Evolutionary conservation across 2,888 invertebrate species (phyloP), one percentile per base, ranked within the genome.

Genomic region (Aphrophora alni): DNA sequence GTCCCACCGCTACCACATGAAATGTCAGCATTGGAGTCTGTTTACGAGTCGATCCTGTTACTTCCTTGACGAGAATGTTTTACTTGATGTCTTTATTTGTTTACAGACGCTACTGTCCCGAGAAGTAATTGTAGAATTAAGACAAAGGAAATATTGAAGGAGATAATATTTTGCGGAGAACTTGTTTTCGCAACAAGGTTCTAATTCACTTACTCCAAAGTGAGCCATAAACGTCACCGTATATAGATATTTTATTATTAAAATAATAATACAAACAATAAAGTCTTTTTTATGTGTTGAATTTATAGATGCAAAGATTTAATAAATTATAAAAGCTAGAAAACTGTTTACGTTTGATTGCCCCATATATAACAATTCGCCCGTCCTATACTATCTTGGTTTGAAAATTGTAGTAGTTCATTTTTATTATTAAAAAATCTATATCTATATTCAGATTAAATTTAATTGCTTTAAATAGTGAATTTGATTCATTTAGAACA

Each of bases 1-100:
- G 77, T 70, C 77, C 59, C 21, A 44, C 59, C 59, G 59, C 59
- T 59, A 59, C 59, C 59, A 59, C 59, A 59, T 14, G 59, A 59
- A 59, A 59, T 59, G 59, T 59, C 59, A 59, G 59, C 59, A 59
- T 59, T 59, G 21, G 21, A 14, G 59, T 59, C 21, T n/a, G 59
- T 59, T 59, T 59, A 59, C 59, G 59, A 59, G 59, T n/a, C 21
- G 59, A 59, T 14, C 21, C n/a, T 59, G 12, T 59, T 21, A 10
- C 59, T 59, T 21, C 59, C 21, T 59, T 59, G 59, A 59, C 59
- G 59, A 59, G 59, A 59, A 59, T 59, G 59, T 59, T 21, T 59
- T 14, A 21, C 59, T 59, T 59, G 59, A 59, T 59, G 59, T 21
- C 59, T 59, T 59, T 59, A 59, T 59, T 59, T 59, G 59, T 59